Evolutionary conservation across 2,888 invertebrate species (phyloP).

Genomic region (Protonemura montana): DNA sequence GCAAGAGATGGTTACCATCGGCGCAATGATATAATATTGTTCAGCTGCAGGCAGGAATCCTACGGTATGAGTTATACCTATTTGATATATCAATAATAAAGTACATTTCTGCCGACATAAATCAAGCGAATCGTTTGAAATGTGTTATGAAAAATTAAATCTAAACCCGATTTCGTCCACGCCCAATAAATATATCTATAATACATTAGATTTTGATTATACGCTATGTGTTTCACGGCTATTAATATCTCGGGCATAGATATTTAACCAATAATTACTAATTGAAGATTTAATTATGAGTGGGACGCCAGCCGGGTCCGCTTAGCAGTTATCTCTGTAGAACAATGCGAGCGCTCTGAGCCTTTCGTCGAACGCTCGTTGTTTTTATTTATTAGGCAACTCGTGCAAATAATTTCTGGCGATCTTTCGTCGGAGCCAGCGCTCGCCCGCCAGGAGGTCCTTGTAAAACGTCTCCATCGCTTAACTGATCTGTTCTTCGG

Average conservation of each 20-base stretch:
- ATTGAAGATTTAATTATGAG: slow-evolving; percentile 5
- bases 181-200: slow-evolving; percentile 20
- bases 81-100: slow-evolving; percentile 32
- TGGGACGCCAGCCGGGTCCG: neutral
- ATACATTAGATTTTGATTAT: slow-evolving; percentile 4
- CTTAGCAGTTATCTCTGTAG: neutral
- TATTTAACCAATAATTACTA: slow-evolving; percentile 12
- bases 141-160: slow-evolving; percentile 30
- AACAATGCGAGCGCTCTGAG: neutral
- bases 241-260: neutral
- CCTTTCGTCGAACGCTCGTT: neutral
- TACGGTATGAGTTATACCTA: neutral
- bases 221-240: neutral
- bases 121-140: slow-evolving; percentile 28
- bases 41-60: neutral
- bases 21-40: neutral
- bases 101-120: slow-evolving; percentile 14
- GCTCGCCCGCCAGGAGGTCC: neutral
- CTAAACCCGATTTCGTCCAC: slow-evolving; percentile 15
- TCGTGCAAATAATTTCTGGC: neutral
- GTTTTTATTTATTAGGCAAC: neutral
- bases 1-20: neutral
- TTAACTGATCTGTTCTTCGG: slow-evolving; percentile 4
- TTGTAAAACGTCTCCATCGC: slow-evolving; percentile 21
- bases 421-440: neutral